Percentiles rank a stretch among this genome's conserved stretches.
Conservation (phyloP, 1,140 invertebrate species). For the Maniola jurtina region DNA sequence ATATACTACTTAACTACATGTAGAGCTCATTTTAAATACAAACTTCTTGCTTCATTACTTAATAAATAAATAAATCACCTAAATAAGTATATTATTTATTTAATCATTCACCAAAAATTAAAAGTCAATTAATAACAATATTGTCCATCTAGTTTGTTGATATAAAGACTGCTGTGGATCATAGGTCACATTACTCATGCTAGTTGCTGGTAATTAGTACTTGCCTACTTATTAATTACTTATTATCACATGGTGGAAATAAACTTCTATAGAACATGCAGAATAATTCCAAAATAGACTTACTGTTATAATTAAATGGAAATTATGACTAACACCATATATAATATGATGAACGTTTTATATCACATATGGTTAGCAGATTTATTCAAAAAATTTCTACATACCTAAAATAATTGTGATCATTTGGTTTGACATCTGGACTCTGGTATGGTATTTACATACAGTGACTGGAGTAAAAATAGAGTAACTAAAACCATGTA, state of each 20-base stretch:
- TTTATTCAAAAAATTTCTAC: not conserved
- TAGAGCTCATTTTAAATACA: too few relatives aligned
- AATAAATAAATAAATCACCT: too few relatives aligned
- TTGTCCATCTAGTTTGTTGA: too few relatives aligned
- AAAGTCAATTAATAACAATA: too few relatives aligned
- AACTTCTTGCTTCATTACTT: too few relatives aligned
- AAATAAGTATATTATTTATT: too few relatives aligned
- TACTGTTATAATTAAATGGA: not conserved
- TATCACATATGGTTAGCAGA: slow-evolving; percentile 24
- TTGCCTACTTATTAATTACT: slow-evolving; percentile 10
- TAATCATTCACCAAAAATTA: too few relatives aligned
- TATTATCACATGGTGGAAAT: slow-evolving; percentile 23
- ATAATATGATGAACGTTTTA: not conserved
- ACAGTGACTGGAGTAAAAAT: too few relatives aligned
- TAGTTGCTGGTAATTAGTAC: slow-evolving; percentile 8
- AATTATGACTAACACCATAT: slow-evolving; percentile 27
- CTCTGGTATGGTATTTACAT: too few relatives aligned
- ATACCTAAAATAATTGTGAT: not conserved
- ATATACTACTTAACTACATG: too few relatives aligned
- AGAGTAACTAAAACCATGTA: too few relatives aligned
- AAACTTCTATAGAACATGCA: not conserved
- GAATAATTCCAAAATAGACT: not conserved
- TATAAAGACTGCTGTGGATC: not conserved
- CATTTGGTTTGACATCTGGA: too few relatives aligned
- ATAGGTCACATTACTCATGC: slow-evolving; percentile 25